Base-by-base conservation (phyloP, 2,888 invertebrate species). In the Plagiodera versicolora region DNA sequence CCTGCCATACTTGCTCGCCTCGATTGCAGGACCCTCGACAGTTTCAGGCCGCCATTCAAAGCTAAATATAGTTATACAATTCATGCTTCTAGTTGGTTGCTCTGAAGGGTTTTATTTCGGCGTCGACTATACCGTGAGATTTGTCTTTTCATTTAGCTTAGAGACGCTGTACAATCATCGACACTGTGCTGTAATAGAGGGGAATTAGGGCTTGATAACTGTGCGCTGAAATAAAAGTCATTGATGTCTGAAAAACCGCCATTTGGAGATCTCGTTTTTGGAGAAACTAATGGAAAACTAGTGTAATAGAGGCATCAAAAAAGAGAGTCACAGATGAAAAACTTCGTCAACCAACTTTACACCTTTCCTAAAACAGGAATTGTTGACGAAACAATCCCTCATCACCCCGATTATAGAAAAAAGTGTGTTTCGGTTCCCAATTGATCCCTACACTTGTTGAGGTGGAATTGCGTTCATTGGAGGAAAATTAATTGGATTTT, bases 381-480 rank as follows among this genome's bases (percentile, higher is more conserved):
- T n/a, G n/a, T n/a, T n/a, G n/a, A n/a, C n/a, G 14, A 39, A 39
- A 39, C 39, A 14, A 14, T 10, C 14, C 39, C 39, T 44, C 44
- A 8, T 9, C 19, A 28, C 17, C 4, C 1, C 44, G 35, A 53
- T 14, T 53, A 39, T 14, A 39, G 39, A 39, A 39, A 14, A 14
- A 39, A 32, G 11, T 24, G 51, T 52, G 44, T 51, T 53, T 3
- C 45, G 24, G 20, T 16, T 24, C 20, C 2, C 9, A 14, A 53
- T 53, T 19, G 52, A 52, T 35, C 16, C 39, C 39, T 24, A 53
- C 53, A 53, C 53, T 53, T 53, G 53, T 53, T 53, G 44, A 53
- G 18, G n/a, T 20, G 24, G 53, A 53, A 44, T 51, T 39, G 17
- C 11, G 51, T 3, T 18, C 18, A 30, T 16, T 14, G 6, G 19